Conservation (phyloP, 2,113 vertebrate genomes). For the Coturnix japonica region DNA sequence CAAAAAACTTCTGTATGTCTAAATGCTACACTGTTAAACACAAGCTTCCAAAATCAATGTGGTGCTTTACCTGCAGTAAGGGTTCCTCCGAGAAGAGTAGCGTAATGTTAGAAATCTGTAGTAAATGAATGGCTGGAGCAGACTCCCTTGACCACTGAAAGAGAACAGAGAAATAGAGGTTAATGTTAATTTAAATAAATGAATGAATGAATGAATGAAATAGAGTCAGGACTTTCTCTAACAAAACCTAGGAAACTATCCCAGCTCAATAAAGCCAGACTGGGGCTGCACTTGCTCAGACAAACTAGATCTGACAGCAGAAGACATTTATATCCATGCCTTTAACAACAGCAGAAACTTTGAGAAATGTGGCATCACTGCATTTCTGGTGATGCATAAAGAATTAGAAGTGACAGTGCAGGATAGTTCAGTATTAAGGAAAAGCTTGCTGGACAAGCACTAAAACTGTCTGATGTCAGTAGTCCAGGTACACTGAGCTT, state of each 20-base stretch:
- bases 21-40: neutral
- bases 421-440: neutral
- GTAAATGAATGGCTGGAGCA: constrained; percentile 97
- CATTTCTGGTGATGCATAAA: neutral
- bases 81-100: constrained; percentile 95
- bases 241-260: neutral
- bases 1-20: neutral
- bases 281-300: neutral
- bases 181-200: neutral
- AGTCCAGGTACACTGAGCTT: neutral
- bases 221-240: neutral
- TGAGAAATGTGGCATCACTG: neutral
- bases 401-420: neutral
- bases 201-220: too few species aligned
- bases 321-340: neutral
- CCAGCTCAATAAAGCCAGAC: neutral
- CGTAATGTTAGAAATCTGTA: constrained; percentile 96
- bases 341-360: neutral
- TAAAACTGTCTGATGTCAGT: neutral
- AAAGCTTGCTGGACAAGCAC: neutral
- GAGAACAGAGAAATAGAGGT: neutral
- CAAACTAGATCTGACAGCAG: neutral
- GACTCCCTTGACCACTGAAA: constrained; percentile 93
- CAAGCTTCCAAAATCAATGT: neutral
- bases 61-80: constrained; percentile 92